Percentiles rank a stretch among this genome's conserved stretches.
Evolutionary conservation across 2,113 vertebrate species (phyloP).

Genomic region (Serilophus lunatus): DNA sequence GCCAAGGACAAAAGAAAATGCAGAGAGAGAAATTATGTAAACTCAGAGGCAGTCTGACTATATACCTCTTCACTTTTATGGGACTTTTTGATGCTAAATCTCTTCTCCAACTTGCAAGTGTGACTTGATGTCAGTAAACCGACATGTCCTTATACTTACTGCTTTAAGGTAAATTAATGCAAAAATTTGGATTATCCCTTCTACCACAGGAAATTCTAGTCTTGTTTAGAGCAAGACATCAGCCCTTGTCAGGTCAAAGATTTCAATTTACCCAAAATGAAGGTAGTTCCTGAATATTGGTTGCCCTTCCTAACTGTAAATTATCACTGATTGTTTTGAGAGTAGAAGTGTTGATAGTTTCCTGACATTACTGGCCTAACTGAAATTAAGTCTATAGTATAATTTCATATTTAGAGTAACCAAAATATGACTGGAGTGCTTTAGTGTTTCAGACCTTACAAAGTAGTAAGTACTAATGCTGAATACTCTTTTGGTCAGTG

Average conservation of each 20-base stretch:
- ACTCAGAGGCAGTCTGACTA: background rate
- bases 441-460: background rate
- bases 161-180: background rate
- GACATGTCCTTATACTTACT: background rate
- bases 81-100: background rate
- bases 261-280: slow-evolving; percentile 44
- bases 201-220: background rate
- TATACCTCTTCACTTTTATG: background rate
- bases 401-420: slow-evolving; percentile 10
- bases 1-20: background rate
- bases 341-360: slow-evolving; percentile 27
- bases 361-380: background rate
- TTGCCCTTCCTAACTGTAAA: slow-evolving; percentile 30
- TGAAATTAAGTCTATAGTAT: background rate
- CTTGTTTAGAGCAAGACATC: background rate
- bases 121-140: background rate
- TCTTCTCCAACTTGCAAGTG: background rate
- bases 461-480: background rate
- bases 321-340: slow-evolving; percentile 47
- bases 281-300: slow-evolving; percentile 34
- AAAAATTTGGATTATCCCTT: background rate
- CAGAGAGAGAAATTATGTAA: background rate
- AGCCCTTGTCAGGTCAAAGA: background rate
- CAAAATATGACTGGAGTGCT: background rate
- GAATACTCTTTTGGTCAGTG: background rate